These are phyloP conservation scores for Mesorhabditis belari DNA, from an alignment of 2,888 invertebrate genomes.

Conservation along the genomic window DNA sequence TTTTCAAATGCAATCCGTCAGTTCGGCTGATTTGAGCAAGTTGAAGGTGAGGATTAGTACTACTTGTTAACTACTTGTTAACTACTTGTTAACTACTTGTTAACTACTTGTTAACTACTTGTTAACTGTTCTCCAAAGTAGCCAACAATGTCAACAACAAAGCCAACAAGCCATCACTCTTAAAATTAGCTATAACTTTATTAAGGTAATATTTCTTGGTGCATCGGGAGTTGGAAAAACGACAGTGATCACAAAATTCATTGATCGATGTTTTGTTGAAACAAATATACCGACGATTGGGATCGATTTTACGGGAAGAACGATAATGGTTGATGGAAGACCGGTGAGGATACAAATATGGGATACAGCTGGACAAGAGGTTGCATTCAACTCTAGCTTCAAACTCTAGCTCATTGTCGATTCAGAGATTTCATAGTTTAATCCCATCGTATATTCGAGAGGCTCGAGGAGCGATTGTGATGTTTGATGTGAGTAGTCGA, in stretches of 20 bases:
- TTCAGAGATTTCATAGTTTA: neutral
- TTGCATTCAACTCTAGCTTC: neutral
- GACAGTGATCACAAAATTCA: neutral
- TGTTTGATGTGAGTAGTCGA: neutral
- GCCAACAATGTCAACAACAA: too few relatives aligned
- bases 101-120: too few relatives aligned
- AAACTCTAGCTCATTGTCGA: neutral
- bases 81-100: too few relatives aligned
- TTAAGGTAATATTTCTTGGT: neutral
- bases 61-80: too few relatives aligned
- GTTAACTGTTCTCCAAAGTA: too few relatives aligned
- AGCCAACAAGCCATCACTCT: too few relatives aligned
- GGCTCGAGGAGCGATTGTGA: neutral
- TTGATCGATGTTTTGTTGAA: neutral
- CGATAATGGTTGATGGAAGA: neutral
- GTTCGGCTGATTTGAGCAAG: neutral
- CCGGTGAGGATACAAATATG: neutral
- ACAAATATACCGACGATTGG: neutral
- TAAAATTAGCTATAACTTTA: too few relatives aligned
- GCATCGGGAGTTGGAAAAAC: neutral
- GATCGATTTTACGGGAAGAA: neutral
- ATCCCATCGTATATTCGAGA: neutral
- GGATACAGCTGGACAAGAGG: neutral
- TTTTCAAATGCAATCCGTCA: neutral
- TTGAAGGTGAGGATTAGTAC: too few relatives aligned